Percentiles rank a stretch among this genome's conserved stretches.
Conservation (phyloP, 1,140 invertebrate genomes). For the Solenopsis fugax region DNA sequence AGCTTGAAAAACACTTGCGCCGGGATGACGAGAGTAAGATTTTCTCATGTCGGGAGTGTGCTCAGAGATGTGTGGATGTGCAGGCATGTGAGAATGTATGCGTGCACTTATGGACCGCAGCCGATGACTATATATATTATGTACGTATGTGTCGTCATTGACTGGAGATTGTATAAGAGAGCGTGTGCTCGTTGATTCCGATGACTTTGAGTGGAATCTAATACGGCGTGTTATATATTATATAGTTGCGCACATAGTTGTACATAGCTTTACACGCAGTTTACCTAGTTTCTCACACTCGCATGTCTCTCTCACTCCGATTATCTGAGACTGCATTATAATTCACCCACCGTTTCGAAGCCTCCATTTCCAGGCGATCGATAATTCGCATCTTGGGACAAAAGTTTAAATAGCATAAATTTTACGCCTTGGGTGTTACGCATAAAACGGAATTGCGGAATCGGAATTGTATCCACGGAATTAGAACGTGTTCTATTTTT, state of each 20-base stretch:
- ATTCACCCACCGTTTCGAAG: neutral
- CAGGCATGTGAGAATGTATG: neutral
- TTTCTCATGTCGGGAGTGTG: neutral
- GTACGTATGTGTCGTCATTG: constrained; percentile 13
- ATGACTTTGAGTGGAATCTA: constrained; percentile 37
- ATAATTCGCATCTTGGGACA: neutral
- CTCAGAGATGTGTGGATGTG: neutral
- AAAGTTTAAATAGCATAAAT: neutral
- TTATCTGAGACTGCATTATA: neutral
- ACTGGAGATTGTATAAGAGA: constrained; percentile 50
- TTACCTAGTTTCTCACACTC: neutral
- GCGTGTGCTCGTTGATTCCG: constrained; percentile 40
- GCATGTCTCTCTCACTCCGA: neutral
- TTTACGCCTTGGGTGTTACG: neutral
- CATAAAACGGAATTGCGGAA: constrained; percentile 8
- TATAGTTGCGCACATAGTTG: neutral
- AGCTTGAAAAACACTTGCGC: constrained; percentile 37
- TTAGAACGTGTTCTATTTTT: constrained; percentile 51
- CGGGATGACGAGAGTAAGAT: constrained; percentile 20
- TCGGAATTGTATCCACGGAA: constrained; percentile 31
- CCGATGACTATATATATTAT: neutral
- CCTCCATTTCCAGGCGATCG: neutral
- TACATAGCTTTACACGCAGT: neutral
- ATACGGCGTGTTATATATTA: neutral
- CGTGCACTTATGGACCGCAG: neutral